Base-by-base conservation (phyloP, 2,797 vertebrate genomes). In the Hapalemur alaotrensis region DNA sequence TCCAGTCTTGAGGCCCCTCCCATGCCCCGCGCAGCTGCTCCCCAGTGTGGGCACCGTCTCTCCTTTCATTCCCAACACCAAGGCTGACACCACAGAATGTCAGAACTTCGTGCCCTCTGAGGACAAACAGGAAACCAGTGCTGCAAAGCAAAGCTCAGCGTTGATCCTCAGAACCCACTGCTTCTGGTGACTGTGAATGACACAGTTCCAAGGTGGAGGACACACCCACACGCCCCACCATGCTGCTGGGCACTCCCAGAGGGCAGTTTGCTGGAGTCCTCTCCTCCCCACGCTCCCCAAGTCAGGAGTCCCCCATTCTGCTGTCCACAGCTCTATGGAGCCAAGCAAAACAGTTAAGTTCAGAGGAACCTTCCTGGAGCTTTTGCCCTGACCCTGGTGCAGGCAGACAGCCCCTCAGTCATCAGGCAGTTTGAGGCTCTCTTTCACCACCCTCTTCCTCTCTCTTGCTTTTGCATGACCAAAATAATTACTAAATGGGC, bases 121-220 rank as follows among this genome's bases (percentile, higher is more conserved):
- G 59, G 75, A n/a, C n/a, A 46, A 48, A 67, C 57, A 11, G 12
- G 65, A 32, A 50, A 14, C 12, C 0, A 1, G 41, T 4, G 28
- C 54, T 65, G 46, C 48, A 8, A 87, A 88, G 43, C n/a, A 72
- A 82, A 46, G 23, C 11, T 83, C 35, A 9, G 17, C 28, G 11
- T 1, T 25, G 14, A 48, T 2, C 1, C 17, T 1, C 69, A 52
- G 65, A 69, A 7, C 25, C 38, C 59, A 54, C 28, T 28, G 54
- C 57, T 10, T 25, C 57, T 8, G 8, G 12, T 1, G 22, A 3
- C 22, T 1, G 1, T 54, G 84, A 25, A 12, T 2, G 4, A 5
- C 2, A 4, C 32, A 4, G 9, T 15, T 46, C 18, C 30, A 1
- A 1, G 4, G 20, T 0, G 5, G n/a, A 18, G 25, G 17, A 35